phyloP scores from a whole-genome alignment of 1,140 invertebrate species.

The Orius insidiosus region DNA sequence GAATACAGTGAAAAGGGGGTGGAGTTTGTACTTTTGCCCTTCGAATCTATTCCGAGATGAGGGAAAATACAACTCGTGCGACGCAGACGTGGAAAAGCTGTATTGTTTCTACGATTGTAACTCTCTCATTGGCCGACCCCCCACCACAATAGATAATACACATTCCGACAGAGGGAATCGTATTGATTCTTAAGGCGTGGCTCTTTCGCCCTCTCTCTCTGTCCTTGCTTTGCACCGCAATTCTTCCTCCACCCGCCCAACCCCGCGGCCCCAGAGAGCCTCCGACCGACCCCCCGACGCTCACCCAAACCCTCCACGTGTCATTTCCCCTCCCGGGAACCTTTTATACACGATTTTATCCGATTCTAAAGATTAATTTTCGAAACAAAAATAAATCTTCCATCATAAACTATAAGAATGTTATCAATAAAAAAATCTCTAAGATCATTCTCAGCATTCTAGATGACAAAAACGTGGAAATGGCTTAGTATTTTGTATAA shows the following conservation, averaged over 20 bases:
- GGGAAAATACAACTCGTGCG: too few species aligned
- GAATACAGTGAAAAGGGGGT: too few species aligned
- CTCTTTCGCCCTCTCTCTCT: conserved; percentile 3
- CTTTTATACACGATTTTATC: background rate
- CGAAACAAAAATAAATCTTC: conserved; percentile 15
- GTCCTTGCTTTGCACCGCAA: background rate
- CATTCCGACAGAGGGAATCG: conserved; percentile 1
- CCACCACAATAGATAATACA: background rate
- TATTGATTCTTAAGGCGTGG: conserved; percentile 3
- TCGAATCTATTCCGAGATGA: too few species aligned
- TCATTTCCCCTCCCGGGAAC: background rate
- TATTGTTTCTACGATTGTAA: too few species aligned
- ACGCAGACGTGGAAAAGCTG: too few species aligned
- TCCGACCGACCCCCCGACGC: background rate
- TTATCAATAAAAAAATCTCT: too few species aligned
- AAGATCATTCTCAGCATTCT: too few species aligned
- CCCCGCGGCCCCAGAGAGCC: background rate
- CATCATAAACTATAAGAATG: too few species aligned
- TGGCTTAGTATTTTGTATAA: too few species aligned
- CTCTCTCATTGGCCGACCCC: too few species aligned
- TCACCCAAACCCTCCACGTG: background rate
- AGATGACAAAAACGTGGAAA: too few species aligned
- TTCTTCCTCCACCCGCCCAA: background rate
- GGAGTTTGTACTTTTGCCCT: too few species aligned
- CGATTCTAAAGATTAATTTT: conserved; percentile 1